phyloP scores from a whole-genome alignment of 2,888 invertebrate species.

The Sabatieria punctata region DNA sequence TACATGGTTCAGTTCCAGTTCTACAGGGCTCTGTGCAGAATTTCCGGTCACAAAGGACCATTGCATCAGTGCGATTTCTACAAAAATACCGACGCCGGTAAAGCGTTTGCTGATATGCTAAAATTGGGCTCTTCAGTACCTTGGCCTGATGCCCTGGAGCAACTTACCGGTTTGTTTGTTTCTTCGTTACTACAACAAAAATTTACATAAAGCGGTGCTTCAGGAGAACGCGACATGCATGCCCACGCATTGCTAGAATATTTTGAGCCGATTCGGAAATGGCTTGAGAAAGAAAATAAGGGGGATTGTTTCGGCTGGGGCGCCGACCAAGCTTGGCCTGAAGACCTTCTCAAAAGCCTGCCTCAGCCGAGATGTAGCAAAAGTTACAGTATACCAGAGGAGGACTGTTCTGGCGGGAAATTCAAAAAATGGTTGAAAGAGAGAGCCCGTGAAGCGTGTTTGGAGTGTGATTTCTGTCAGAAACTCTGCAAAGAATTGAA shows the following conservation, averaged over 20 bases:
- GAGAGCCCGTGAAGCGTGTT: no score
- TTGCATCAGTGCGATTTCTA: conserved; percentile 82
- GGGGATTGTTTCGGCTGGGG: conserved; percentile 9
- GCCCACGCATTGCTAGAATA: conserved; percentile 66
- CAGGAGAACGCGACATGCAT: conserved; percentile 46
- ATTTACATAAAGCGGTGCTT: no score
- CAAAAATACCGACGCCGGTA: conserved; percentile 5
- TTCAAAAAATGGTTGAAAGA: no score
- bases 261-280: conserved; percentile 68
- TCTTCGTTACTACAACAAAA: no score
- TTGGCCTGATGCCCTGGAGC: conserved; percentile 11
- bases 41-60: conserved; percentile 55
- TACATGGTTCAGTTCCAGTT: conserved; percentile 83
- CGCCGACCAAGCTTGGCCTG: not conserved
- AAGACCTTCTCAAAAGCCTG: not conserved
- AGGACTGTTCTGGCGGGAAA: no score
- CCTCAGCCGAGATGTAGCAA: conserved; percentile 43
- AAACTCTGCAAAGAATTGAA: no score
- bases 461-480: no score
- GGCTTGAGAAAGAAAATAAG: conserved; percentile 47
- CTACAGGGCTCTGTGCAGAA: conserved; percentile 60
- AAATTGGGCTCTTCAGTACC: conserved; percentile 10
- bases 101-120: conserved; percentile 4
- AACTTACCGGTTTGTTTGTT: conserved; percentile 11
- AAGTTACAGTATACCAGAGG: no score